A percentile compares a stretch with the other conserved stretches of the same genome.
Conservation (phyloP, 2,888 invertebrate genomes). For the Aspidapion aeneum region DNA sequence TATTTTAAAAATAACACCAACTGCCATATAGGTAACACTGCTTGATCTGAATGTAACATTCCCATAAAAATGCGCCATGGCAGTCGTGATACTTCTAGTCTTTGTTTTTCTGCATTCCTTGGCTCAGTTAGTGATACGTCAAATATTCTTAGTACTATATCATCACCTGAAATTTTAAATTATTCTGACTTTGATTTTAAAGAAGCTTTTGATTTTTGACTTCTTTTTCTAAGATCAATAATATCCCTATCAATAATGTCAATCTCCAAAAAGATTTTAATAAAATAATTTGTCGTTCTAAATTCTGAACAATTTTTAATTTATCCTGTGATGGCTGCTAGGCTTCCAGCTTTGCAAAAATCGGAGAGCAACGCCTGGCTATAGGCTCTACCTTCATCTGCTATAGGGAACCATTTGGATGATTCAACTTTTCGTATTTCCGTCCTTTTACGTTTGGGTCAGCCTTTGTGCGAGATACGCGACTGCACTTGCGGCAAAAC, state of each 20-base stretch:
- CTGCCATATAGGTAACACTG: neutral
- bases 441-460: neutral
- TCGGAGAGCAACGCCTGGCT: neutral
- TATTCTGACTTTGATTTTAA: neutral
- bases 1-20: neutral
- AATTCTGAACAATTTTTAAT: neutral
- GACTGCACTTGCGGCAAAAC: neutral
- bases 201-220: neutral
- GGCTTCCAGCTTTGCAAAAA: too few relatives aligned
- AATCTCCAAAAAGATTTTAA: neutral
- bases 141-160: neutral
- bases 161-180: neutral
- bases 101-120: neutral
- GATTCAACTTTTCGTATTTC: neutral
- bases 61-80: neutral
- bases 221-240: neutral
- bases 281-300: neutral
- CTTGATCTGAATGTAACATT: neutral
- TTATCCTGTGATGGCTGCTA: neutral
- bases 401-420: neutral
- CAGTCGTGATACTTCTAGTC: neutral
- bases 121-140: neutral
- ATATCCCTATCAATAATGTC: too few relatives aligned
- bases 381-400: neutral
- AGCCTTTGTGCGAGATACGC: neutral